Base-by-base conservation (phyloP, 2,888 invertebrate genomes). In the Cyrtodaria siliqua region DNA sequence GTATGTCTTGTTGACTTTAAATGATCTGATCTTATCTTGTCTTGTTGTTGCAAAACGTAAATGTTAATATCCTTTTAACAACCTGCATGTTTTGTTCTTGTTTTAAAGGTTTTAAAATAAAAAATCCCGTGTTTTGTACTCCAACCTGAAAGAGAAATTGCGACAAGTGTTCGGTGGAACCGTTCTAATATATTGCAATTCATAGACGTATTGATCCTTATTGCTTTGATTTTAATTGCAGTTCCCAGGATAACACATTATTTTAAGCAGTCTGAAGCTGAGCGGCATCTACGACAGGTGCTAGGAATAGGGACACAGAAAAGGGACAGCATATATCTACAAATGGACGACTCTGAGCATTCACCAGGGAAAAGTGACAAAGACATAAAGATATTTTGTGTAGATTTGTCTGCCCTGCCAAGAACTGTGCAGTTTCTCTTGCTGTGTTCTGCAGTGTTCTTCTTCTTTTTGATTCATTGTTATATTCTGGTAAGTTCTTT, bases 391-490 rank as follows among this genome's bases (percentile, higher is more conserved):
- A 72, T 97, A 66, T 92, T 97, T 69, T 97, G 96, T 90, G 94
- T 96, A 82, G 95, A 97, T 90, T 94, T 97, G 63, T 95, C 95
- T 12, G 92, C 94, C 52, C 95, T 95, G 83, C 95, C 95, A 75
- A 94, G 94, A 86, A 94, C 95, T 20, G 93, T 94, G 2, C 97
- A 97, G 92, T 97, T 98, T 91, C 76, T 96, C 1, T 93, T 96
- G 60, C 96, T 97, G 91, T 96, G 96, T 61, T 89, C 94, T 26
- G 97, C 96, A 64, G 96, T 98, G 8, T 98, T 98, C 93, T 92
- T 96, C 79, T 96, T 97, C 90, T 99, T 97, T 93, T 93, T 98
- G 72, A 94, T 97, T 0, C 98, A 98, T 94, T 98, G 98, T 62
- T 98, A 97, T 79, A 86, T 93, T 55, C 91, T 95, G 95, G 99